Conservation (phyloP, 1,140 invertebrate genomes). For the Drosophila serrata region DNA sequence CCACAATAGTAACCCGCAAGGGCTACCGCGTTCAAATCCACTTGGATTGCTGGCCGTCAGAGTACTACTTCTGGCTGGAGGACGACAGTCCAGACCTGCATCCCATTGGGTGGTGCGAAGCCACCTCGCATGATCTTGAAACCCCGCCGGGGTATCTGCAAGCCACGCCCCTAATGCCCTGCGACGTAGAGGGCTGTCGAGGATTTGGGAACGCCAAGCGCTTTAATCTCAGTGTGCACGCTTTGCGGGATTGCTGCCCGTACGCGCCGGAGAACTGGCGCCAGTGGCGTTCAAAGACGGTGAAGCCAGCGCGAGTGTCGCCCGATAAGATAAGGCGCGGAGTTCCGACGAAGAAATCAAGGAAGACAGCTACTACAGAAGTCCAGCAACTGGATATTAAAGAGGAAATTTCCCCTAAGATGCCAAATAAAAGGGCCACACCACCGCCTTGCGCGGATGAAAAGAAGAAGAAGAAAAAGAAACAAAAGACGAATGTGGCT, state of each 20-base stretch:
- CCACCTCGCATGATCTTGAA: slow-evolving; percentile 94
- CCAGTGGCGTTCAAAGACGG: slow-evolving; percentile 75
- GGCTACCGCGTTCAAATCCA: slow-evolving; percentile 93
- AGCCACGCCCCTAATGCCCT: slow-evolving; percentile 79
- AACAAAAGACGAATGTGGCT: not conserved
- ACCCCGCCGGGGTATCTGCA: slow-evolving; percentile 88
- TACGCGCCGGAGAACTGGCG: slow-evolving; percentile 87
- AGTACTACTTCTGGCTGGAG: slow-evolving; percentile 95
- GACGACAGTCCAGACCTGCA: slow-evolving; percentile 96
- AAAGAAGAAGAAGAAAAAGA: slow-evolving; percentile 7
- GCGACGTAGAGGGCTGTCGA: slow-evolving; percentile 91
- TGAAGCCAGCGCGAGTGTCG: slow-evolving; percentile 67
- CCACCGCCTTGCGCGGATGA: not conserved
- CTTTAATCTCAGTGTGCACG: slow-evolving; percentile 91
- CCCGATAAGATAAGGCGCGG: slow-evolving; percentile 47
- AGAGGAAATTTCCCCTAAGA: slow-evolving; percentile 1
- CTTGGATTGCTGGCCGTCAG: slow-evolving; percentile 96
- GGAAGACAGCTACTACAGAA: not conserved
- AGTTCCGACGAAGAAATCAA: not conserved
- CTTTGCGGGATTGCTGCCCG: slow-evolving; percentile 92
- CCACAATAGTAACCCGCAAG: slow-evolving; percentile 92
- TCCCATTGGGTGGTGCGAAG: slow-evolving; percentile 95
- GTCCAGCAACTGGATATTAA: not conserved
- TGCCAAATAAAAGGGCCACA: not conserved
- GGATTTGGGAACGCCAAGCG: slow-evolving; percentile 93